Percentiles rank a stretch among this genome's conserved stretches.
phyloP scores from a whole-genome alignment of 2,113 vertebrate species.

The Setophaga petechia region DNA sequence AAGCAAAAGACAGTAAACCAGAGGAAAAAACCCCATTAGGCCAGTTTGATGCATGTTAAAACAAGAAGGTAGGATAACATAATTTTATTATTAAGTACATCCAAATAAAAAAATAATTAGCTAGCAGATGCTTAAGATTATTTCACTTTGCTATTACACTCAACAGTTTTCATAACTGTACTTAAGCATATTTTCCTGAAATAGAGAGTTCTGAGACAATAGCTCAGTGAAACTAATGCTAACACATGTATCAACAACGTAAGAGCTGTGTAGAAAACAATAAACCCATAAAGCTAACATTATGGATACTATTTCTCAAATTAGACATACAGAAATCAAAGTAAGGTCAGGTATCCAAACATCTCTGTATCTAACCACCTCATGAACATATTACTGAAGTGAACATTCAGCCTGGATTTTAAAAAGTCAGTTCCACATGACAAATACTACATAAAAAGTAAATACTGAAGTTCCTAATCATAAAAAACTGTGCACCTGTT shows the following conservation, averaged over 20 bases:
- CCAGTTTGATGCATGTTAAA: neutral
- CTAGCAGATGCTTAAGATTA: neutral
- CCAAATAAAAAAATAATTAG: neutral
- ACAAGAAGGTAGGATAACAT: neutral
- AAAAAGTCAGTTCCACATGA: neutral
- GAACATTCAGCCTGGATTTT: neutral
- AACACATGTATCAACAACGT: neutral
- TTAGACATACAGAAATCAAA: neutral
- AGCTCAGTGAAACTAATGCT: neutral
- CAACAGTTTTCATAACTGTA: neutral
- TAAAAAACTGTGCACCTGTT: conserved; percentile 34
- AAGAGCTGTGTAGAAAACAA: neutral
- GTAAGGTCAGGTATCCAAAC: neutral
- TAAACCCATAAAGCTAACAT: neutral
- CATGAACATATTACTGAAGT: neutral
- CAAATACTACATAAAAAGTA: neutral
- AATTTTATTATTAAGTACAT: neutral
- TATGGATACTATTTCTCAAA: neutral
- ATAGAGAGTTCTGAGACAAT: neutral
- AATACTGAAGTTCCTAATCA: neutral
- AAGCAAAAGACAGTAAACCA: neutral
- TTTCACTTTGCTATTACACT: neutral
- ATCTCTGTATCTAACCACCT: neutral
- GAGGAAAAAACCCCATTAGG: neutral
- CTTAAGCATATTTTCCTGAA: neutral